phyloP scores from a whole-genome alignment of 2,797 vertebrate species.

The Cuculus canorus region DNA sequence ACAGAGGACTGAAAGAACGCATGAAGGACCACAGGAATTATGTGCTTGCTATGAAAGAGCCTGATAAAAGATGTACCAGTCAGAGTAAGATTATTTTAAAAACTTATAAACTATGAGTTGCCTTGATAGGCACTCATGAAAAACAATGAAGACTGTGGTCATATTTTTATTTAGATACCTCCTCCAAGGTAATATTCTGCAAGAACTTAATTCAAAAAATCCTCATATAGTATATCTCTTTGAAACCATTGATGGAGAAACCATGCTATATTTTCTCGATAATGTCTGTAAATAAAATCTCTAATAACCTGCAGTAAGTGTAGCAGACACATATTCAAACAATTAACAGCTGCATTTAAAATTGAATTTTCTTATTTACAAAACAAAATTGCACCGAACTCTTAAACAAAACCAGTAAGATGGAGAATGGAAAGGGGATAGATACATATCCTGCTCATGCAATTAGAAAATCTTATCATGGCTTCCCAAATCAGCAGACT shows the following conservation, averaged over 20 bases:
- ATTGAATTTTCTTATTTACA: neutral
- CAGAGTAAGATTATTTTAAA: neutral
- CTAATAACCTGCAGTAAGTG: neutral
- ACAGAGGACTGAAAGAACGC: neutral
- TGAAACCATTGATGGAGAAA: neutral
- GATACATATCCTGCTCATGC: neutral
- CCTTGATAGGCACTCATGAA: neutral
- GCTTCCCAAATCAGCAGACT: slow-evolving; percentile 1
- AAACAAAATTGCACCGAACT: neutral
- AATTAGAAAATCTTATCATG: neutral
- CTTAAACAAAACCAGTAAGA: neutral
- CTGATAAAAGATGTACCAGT: neutral
- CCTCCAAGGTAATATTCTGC: neutral
- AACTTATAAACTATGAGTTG: neutral
- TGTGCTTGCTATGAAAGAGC: neutral
- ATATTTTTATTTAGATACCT: neutral
- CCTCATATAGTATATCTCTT: neutral
- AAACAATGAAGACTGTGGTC: neutral
- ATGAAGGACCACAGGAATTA: neutral
- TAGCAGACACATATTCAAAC: neutral
- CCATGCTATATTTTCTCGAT: neutral
- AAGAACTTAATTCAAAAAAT: neutral
- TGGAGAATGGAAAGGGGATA: neutral
- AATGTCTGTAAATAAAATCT: neutral
- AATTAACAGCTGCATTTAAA: neutral